Evolutionary conservation across 2,888 invertebrate genomes (phyloP).

Genomic region (Aleiodes leptofemur): DNA sequence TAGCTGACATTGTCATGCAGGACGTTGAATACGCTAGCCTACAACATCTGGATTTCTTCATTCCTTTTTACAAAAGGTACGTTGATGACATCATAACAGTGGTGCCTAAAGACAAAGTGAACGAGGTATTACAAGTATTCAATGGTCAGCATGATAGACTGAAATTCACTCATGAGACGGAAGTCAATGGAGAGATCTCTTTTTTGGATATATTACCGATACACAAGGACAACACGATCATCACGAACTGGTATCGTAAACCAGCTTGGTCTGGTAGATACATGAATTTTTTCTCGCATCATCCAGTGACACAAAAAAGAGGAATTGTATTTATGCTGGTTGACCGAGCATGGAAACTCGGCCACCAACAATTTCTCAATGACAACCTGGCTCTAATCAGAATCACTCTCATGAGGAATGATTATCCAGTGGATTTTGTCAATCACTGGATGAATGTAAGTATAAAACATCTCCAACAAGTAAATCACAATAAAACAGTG

Average conservation of each 20-base stretch:
- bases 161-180: slow-evolving; percentile 19
- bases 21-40: no score
- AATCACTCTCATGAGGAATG: slow-evolving; percentile 13
- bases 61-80: no score
- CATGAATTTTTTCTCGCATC: slow-evolving; percentile 30
- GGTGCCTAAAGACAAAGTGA: not conserved
- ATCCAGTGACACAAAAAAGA: slow-evolving; percentile 31
- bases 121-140: not conserved
- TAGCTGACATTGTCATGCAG: no score
- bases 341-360: slow-evolving; percentile 18
- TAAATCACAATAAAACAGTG: not conserved
- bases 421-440: slow-evolving; percentile 7
- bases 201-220: no score
- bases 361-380: slow-evolving; percentile 1
- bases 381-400: slow-evolving; percentile 29
- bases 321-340: slow-evolving; percentile 18
- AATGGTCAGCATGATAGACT: slow-evolving; percentile 9
- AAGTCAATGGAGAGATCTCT: slow-evolving; percentile 23
- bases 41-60: no score
- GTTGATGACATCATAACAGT: slow-evolving; percentile 46
- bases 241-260: slow-evolving; percentile 37
- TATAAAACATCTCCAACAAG: not conserved
- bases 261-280: slow-evolving; percentile 37
- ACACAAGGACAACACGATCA: no score
- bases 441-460: not conserved